Conservation (phyloP, 2,113 vertebrate genomes). For the Petrocephalus zakoni region DNA sequence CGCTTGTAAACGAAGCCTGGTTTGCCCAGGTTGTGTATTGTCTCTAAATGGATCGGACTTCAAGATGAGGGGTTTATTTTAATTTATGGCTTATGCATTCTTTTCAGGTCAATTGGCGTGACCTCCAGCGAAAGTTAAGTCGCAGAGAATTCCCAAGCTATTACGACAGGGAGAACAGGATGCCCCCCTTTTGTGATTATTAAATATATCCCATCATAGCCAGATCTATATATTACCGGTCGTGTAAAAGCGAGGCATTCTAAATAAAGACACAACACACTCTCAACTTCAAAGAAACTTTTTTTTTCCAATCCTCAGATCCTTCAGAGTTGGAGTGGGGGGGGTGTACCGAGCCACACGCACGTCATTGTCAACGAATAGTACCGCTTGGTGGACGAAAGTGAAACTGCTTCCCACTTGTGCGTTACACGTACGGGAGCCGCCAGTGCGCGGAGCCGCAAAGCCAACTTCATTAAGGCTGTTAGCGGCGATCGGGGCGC, state of each 20-base stretch:
- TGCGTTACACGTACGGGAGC: background rate
- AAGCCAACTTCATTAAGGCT: constrained; percentile 8
- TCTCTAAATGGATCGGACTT: constrained; percentile 71
- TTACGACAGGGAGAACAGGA: constrained; percentile 15
- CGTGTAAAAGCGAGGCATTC: background rate
- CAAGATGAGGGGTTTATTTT: constrained; percentile 73
- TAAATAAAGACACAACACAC: background rate
- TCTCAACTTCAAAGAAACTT: constrained; percentile 14
- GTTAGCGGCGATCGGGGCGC: background rate
- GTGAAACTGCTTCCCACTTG: constrained; percentile 34
- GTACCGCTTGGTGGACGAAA: constrained; percentile 63
- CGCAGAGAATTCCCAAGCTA: constrained; percentile 29
- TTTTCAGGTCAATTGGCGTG: constrained; percentile 78
- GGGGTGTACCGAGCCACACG: background rate
- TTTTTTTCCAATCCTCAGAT: constrained; percentile 6
- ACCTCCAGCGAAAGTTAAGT: constrained; percentile 74
- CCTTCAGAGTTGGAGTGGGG: constrained; percentile 4
- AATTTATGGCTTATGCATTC: constrained; percentile 84
- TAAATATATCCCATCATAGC: background rate
- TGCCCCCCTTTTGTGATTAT: constrained; percentile 10
- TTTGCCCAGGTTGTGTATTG: constrained; percentile 76
- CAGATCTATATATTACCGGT: background rate
- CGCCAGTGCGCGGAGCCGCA: background rate
- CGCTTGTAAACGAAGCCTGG: constrained; percentile 65
- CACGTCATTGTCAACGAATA: constrained; percentile 38